Conservation (phyloP, 2,797 vertebrate species). For the Tokudaia muenninki region DNA sequence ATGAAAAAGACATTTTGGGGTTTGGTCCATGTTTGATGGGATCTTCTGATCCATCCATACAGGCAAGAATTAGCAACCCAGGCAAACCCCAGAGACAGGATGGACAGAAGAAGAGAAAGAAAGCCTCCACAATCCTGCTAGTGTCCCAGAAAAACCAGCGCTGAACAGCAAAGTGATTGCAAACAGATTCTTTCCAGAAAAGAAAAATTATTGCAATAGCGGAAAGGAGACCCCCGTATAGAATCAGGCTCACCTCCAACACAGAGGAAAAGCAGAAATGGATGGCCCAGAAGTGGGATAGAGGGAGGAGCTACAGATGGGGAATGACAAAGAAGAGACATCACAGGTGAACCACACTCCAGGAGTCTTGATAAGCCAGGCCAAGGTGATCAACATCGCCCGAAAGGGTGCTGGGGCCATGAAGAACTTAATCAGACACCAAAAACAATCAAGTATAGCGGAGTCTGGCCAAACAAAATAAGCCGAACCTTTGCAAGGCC, state of each 20-base stretch:
- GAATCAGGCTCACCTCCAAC: background rate
- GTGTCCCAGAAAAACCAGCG: background rate
- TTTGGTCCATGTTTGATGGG: background rate
- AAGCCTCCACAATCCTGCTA: background rate
- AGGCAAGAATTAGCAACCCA: background rate
- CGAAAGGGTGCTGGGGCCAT: background rate
- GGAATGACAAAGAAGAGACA: background rate
- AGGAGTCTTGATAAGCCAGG: background rate
- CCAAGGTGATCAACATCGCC: background rate
- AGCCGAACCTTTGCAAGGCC: background rate
- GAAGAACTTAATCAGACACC: background rate
- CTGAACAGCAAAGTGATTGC: background rate
- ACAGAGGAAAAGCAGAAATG: background rate
- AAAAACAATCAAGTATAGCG: background rate
- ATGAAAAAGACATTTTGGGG: background rate
- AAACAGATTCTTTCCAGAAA: slow-evolving; percentile 22
- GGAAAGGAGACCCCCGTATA: background rate
- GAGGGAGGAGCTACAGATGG: background rate
- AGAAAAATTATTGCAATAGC: background rate
- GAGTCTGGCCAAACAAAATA: background rate
- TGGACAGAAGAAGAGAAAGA: background rate
- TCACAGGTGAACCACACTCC: background rate
- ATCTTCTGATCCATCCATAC: background rate
- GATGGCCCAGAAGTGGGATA: background rate
- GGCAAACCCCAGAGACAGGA: background rate